Evolutionary conservation across 2,797 vertebrate species (phyloP), one percentile per base, ranked within the genome.

Genomic region (Gallinago nigripennis): DNA sequence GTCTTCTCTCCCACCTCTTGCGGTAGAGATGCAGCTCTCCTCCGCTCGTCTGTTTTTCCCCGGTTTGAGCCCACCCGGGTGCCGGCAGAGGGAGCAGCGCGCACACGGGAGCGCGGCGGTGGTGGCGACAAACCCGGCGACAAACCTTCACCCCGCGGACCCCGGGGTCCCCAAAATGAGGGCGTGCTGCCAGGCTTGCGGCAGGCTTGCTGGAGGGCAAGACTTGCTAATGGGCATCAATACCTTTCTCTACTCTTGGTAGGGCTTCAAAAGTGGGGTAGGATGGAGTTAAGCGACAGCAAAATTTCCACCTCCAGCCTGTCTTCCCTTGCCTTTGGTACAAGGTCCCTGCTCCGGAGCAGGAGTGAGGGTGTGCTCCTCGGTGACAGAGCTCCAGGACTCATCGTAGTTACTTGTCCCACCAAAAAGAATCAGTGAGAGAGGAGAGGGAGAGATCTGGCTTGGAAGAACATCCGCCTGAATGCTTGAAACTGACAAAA

Each of bases 71-170:
- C 0, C 6, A 9, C 3, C 10, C 3, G 21, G 48, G 23, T 3
- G 37, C 79, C 90, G 12, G 87, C 71, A 92, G 92, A 72, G 87
- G 94, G 91, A 91, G 95, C 78, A 88, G 61, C 8, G 65, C 18
- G 86, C 66, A 3, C 80, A 8, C 4, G 5, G 8, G 12, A 25
- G 37, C 1, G 77, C 37, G 16, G 43, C 7, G 46, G 45, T 10
- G 12, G 9, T 27, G 37, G 27, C 24, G 33, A 37, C 57, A 5
- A 19, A 12, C 8, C 12, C 6, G 13, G 28, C 6, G 17, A 43
- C 43, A 43, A 43, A 9, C 54, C 16, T 4, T 8, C 13, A 1
- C 31, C 16, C 6, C 5, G 7, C 13, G 10, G 25, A 21, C 6
- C 28, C 30, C 3, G 27, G 19, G 14, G 30, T 5, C 54, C 21